A percentile compares a stretch with the other conserved stretches of the same genome.
These are phyloP conservation scores for Aptenodytes forsteri DNA, from an alignment of 2,113 vertebrate species.

Conservation along the genomic window DNA sequence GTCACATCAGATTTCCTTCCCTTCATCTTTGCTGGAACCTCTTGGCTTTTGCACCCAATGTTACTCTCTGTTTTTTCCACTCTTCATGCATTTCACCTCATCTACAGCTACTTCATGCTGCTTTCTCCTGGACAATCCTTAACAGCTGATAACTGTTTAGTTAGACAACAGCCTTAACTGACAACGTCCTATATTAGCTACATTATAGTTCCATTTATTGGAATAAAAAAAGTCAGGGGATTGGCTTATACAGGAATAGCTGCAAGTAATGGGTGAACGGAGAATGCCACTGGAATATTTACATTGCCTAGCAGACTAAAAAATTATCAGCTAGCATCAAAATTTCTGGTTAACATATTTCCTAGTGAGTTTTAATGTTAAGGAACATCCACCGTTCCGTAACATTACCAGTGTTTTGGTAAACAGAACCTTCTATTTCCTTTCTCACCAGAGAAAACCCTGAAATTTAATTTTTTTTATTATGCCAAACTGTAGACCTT, in stretches of 20 bases:
- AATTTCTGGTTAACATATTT: not conserved
- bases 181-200: not conserved
- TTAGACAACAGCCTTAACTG: not conserved
- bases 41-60: not conserved
- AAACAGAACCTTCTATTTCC: not conserved
- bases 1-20: not conserved
- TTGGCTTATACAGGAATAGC: not conserved
- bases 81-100: not conserved
- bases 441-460: not conserved
- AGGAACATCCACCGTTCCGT: not conserved
- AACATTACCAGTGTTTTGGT: not conserved
- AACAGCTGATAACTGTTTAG: not conserved
- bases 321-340: not conserved
- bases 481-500: not conserved
- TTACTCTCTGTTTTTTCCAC: not conserved
- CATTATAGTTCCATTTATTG: not conserved
- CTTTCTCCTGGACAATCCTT: not conserved
- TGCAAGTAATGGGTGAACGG: not conserved
- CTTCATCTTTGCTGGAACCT: not conserved
- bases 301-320: not conserved
- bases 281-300: not conserved
- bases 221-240: not conserved
- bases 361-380: not conserved
- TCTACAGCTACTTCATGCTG: not conserved
- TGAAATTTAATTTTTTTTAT: not conserved